A percentile compares a stretch with the other conserved stretches of the same genome.
Evolutionary conservation across 1,140 invertebrate species (phyloP).

Genomic region (Dreissena rostriformis): DNA sequence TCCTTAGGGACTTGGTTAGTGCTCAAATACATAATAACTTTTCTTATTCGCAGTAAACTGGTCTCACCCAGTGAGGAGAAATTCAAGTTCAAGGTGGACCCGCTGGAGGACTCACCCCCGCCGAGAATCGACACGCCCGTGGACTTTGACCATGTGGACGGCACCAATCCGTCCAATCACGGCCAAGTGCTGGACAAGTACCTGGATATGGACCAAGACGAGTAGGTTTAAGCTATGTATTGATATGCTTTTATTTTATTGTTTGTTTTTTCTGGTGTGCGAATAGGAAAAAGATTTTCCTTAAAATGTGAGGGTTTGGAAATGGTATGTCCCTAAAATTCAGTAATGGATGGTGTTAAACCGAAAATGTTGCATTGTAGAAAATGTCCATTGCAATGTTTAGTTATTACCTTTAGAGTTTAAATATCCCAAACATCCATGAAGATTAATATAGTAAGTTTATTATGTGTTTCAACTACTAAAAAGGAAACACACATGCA

Average conservation of each 20-base stretch:
- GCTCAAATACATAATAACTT: not conserved
- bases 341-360: too few species aligned
- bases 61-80: constrained; percentile 19
- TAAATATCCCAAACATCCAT: too few species aligned
- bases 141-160: constrained; percentile 49
- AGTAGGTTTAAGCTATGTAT: constrained; percentile 59
- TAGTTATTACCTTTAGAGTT: too few species aligned
- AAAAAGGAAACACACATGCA: too few species aligned
- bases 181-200: constrained; percentile 70
- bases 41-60: not conserved
- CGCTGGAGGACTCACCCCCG: not conserved
- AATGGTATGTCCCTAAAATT: too few species aligned
- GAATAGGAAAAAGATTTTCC: not conserved
- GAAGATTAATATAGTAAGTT: too few species aligned
- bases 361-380: too few species aligned
- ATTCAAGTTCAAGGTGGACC: constrained; percentile 5
- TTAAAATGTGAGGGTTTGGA: too few species aligned
- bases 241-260: too few species aligned
- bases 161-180: constrained; percentile 47
- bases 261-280: not conserved
- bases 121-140: not conserved
- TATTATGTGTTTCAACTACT: too few species aligned
- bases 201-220: constrained; percentile 75
- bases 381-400: too few species aligned
- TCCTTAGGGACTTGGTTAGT: too few species aligned